phyloP scores from a whole-genome alignment of 2,888 invertebrate genomes.

The Unio delphinus region DNA sequence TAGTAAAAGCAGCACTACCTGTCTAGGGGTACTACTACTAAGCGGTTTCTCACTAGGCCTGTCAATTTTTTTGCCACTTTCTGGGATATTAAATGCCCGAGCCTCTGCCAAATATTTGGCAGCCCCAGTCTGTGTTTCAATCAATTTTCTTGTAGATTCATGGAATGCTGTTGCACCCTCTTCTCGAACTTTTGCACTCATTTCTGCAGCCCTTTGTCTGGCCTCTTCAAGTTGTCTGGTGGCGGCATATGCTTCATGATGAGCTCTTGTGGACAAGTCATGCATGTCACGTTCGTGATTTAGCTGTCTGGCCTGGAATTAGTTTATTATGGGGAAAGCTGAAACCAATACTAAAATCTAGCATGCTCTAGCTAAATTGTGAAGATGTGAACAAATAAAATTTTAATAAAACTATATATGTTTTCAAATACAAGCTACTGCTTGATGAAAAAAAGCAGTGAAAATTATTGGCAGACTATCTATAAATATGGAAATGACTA shows the following conservation, averaged over 20 bases:
- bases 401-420: too few species aligned
- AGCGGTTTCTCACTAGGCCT: too few species aligned
- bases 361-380: too few species aligned
- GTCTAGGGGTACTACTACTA: too few species aligned
- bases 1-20: too few species aligned
- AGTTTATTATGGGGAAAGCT: neutral
- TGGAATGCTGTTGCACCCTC: constrained; percentile 41
- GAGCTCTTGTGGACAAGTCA: constrained; percentile 54
- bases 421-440: too few species aligned
- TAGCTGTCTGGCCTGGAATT: constrained; percentile 59
- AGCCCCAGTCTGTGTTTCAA: constrained; percentile 48
- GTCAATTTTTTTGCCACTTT: neutral
- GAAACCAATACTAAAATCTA: too few species aligned
- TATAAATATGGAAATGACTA: too few species aligned
- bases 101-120: constrained; percentile 48
- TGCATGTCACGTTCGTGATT: constrained; percentile 58
- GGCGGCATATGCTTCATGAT: constrained; percentile 56
- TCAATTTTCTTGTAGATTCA: constrained; percentile 39
- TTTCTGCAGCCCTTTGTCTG: constrained; percentile 38
- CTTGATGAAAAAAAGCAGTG: too few species aligned
- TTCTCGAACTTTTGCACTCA: constrained; percentile 36
- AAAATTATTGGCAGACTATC: too few species aligned
- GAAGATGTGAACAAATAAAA: too few species aligned
- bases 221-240: constrained; percentile 54
- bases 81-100: constrained; percentile 15